These are phyloP conservation scores for Drosophila miranda DNA, from an alignment of 1,140 invertebrate genomes.

Conservation along the genomic window DNA sequence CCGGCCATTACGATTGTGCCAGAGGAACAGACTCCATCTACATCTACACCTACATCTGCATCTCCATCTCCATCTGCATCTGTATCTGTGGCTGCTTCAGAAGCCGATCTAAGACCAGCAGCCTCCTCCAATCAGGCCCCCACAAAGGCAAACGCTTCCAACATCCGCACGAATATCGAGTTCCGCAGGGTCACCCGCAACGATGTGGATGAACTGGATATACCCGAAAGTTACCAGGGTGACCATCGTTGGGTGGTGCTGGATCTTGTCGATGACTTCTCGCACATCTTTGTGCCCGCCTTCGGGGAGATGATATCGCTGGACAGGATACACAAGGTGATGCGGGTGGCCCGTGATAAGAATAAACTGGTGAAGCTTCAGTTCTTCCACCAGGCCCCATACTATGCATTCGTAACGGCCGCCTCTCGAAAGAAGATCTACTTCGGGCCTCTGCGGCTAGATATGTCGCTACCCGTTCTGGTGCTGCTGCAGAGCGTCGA, in stretches of 20 bases:
- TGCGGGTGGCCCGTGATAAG: slow-evolving; percentile 49
- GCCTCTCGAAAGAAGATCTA: slow-evolving; percentile 64
- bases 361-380: slow-evolving; percentile 72
- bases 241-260: slow-evolving; percentile 78
- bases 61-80: background rate
- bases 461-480: slow-evolving; percentile 57
- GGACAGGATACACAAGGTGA: slow-evolving; percentile 71
- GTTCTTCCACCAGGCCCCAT: slow-evolving; percentile 63
- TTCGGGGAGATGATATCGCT: slow-evolving; percentile 67
- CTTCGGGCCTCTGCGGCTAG: slow-evolving; percentile 67
- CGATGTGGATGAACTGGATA: slow-evolving; percentile 60
- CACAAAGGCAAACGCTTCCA: slow-evolving; percentile 9
- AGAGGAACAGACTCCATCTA: background rate
- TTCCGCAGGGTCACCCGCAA: slow-evolving; percentile 58
- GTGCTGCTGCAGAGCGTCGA: slow-evolving; percentile 77
- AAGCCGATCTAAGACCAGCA: background rate
- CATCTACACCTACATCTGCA: background rate
- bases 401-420: slow-evolving; percentile 72
- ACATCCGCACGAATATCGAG: slow-evolving; percentile 66
- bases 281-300: slow-evolving; percentile 76
- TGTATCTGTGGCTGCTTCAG: background rate
- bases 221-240: slow-evolving; percentile 42
- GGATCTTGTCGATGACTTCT: slow-evolving; percentile 74
- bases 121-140: no score
- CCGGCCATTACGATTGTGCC: no score